These are phyloP conservation scores for Metaphire vulgaris DNA, from an alignment of 1,140 invertebrate species.

Conservation along the genomic window DNA sequence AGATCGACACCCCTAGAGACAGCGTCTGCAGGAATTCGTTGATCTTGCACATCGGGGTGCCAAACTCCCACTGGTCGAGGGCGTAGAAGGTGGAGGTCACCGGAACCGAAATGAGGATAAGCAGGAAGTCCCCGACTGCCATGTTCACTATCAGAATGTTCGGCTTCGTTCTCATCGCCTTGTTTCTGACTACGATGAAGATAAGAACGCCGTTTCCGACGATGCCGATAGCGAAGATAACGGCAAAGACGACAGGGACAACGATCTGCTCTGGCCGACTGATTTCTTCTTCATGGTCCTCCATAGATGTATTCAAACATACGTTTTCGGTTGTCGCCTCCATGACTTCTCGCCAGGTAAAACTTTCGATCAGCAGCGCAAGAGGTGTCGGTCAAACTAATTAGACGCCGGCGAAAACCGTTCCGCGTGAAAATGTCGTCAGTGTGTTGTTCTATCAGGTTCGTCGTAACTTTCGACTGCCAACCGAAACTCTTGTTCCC, in stretches of 20 bases:
- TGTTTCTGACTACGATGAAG: constrained; percentile 46
- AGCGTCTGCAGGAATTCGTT: constrained; percentile 83
- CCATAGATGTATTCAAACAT: too few relatives aligned
- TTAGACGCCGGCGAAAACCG: too few relatives aligned
- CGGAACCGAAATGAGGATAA: constrained; percentile 73
- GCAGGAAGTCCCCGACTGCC: constrained; percentile 71
- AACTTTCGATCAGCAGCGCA: too few relatives aligned
- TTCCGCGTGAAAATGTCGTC: too few relatives aligned
- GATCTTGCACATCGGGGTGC: constrained; percentile 62
- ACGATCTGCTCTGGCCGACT: constrained; percentile 48
- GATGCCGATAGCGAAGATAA: constrained; percentile 80
- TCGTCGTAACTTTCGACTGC: too few relatives aligned
- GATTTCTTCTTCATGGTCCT: too few relatives aligned
- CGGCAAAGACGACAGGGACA: constrained; percentile 73
- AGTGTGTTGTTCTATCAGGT: too few relatives aligned
- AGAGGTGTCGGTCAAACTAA: too few relatives aligned
- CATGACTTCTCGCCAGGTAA: too few relatives aligned
- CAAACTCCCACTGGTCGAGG: constrained; percentile 62
- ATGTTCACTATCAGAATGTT: constrained; percentile 80
- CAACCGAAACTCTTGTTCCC: too few relatives aligned
- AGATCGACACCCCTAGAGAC: constrained; percentile 85
- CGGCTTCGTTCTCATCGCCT: constrained; percentile 63
- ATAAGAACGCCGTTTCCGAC: constrained; percentile 82
- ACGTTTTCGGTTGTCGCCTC: too few relatives aligned
- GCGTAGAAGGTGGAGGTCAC: constrained; percentile 75